phyloP scores from a whole-genome alignment of 2,888 invertebrate genomes.

The Margaritifera margaritifera region DNA sequence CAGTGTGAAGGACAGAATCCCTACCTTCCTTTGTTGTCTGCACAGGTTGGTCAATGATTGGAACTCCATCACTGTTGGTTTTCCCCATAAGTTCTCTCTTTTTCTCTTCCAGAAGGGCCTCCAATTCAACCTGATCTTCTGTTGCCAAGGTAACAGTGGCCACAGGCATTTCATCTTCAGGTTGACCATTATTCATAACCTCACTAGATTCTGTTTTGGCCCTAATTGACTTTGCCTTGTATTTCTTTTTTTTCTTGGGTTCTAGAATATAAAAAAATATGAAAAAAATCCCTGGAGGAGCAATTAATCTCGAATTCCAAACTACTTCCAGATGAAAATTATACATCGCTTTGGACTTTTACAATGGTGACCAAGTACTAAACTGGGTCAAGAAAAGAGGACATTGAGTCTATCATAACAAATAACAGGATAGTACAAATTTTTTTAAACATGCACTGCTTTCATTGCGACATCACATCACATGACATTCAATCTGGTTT shows the following conservation, averaged over 20 bases:
- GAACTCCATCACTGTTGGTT: neutral
- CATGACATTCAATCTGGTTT: no score
- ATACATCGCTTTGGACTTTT: no score
- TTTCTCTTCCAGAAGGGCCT: constrained; percentile 41
- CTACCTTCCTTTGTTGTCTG: constrained; percentile 1
- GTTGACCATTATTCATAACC: neutral
- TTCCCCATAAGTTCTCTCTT: constrained; percentile 28
- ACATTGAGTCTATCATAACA: no score
- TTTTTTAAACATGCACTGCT: no score
- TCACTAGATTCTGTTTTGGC: neutral
- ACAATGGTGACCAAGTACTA: no score
- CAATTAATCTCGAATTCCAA: no score
- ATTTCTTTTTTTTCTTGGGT: constrained; percentile 30
- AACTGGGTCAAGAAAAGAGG: no score
- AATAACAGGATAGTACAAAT: no score
- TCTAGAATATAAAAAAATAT: constrained; percentile 4
- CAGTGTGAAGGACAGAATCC: no score
- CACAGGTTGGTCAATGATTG: neutral
- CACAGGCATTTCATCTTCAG: neutral
- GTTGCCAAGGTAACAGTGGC: constrained; percentile 2
- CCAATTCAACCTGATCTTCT: constrained; percentile 31
- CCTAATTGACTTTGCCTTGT: constrained; percentile 19
- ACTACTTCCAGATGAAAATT: no score
- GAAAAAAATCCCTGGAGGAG: neutral
- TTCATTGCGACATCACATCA: no score